Evolutionary conservation across 2,113 vertebrate species (phyloP), one percentile per base, ranked within the genome.

Genomic region (Picathartes gymnocephalus): DNA sequence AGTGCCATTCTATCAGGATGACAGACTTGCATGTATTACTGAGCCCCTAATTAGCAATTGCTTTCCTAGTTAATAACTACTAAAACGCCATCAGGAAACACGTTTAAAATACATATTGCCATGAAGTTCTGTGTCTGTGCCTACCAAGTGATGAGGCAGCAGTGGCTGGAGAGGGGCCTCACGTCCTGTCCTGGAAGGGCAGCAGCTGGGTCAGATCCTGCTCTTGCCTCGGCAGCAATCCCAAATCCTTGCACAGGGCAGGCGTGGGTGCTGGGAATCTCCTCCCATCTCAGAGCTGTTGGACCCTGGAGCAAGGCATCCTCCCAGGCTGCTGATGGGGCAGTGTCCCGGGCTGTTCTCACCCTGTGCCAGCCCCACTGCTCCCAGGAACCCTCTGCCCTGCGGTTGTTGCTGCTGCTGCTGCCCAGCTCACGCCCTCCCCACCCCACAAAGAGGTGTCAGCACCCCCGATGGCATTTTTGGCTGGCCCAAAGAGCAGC

Each of bases 1-100:
- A 97, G 97, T 69, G 64, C 93, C 95, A 95, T 97, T 97, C 97
- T 95, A 86, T 95, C 96, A 97, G 91, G 94, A 97, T 83, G n/a
- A 96, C 10, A 97, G 96, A 92, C 95, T 96, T 91, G 78, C 94
- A 86, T 33, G 84, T 96, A 97, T 95, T 97, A 92, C 96, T 69
- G 90, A 96, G 95, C 93, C 97, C 95, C 96, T 97, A 97, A 98
- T 91, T 96, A 96, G 92, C 88, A 94, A 93, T 90, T 94, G 61
- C 95, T 97, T 91, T 95, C 96, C 90, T 83, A 70, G 70, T 60
- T 96, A 92, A 81, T 95, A 93, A 96, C 82, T 92, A 91, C 94
- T 94, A 86, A 86, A 87, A 66, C 68, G 57, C 77, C 86, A 91
- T 71, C 85, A 82, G 89, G 92, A 91, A 87, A 94, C 47, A 86